Evolutionary conservation across 2,888 invertebrate genomes (phyloP).

Genomic region (Oscheius onirici): DNA sequence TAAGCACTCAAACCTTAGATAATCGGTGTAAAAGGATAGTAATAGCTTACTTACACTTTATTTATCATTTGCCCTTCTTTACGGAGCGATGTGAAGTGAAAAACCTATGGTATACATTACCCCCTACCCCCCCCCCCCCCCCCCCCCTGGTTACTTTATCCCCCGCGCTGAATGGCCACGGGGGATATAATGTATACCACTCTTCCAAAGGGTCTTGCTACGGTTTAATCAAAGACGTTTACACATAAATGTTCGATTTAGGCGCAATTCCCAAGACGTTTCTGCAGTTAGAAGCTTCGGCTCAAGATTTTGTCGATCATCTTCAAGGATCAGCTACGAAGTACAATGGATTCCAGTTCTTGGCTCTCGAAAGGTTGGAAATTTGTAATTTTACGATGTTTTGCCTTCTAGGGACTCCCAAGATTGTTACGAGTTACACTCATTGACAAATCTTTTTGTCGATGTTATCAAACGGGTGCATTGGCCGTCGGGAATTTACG

Average conservation of each 20-base stretch:
- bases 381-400: neutral
- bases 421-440: conserved; percentile 40
- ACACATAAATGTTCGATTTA: conserved; percentile 7
- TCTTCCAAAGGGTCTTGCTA: too few species aligned
- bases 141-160: too few species aligned
- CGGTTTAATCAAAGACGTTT: neutral
- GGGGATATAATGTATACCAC: too few species aligned
- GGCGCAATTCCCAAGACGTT: conserved; percentile 52
- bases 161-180: too few species aligned
- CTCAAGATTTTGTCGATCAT: conserved; percentile 37
- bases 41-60: too few species aligned
- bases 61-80: too few species aligned
- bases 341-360: conserved; percentile 64
- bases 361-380: conserved; percentile 53
- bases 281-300: conserved; percentile 30
- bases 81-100: too few species aligned
- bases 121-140: too few species aligned
- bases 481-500: conserved; percentile 41
- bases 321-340: conserved; percentile 38
- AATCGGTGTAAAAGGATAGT: too few species aligned
- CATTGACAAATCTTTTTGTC: conserved; percentile 54
- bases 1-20: too few species aligned
- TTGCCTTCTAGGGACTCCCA: conserved; percentile 22
- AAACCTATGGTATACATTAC: too few species aligned
- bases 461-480: conserved; percentile 29